Evolutionary conservation across 2,113 vertebrate species (phyloP).

Genomic region (Ammodytes dubius): DNA sequence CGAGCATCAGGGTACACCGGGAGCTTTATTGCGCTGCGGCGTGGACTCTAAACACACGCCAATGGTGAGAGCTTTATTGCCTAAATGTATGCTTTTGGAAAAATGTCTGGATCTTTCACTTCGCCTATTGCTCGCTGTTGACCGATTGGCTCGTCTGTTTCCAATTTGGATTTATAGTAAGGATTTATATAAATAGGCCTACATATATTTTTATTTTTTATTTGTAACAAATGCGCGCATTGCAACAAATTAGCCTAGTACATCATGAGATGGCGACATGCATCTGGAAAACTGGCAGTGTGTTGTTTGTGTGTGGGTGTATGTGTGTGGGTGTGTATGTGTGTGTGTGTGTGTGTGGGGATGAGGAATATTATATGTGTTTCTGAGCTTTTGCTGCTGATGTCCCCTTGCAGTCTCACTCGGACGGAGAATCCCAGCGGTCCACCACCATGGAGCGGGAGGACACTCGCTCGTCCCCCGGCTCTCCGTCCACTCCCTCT

Average conservation of each 20-base stretch:
- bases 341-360: too few species aligned
- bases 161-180: not conserved
- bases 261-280: constrained; percentile 33
- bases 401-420: constrained; percentile 88
- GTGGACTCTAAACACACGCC: constrained; percentile 87
- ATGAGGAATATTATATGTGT: constrained; percentile 8
- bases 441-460: constrained; percentile 94
- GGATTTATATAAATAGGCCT: not conserved
- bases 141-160: not conserved
- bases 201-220: not conserved
- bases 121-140: not conserved
- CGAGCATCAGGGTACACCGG: constrained; percentile 88
- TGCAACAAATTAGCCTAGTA: not conserved
- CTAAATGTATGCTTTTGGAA: constrained; percentile 13
- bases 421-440: constrained; percentile 91
- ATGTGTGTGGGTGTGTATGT: too few species aligned
- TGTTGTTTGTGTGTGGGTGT: too few species aligned
- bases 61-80: constrained; percentile 89
- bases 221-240: not conserved
- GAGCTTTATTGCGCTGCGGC: constrained; percentile 84
- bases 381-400: constrained; percentile 32
- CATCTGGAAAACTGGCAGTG: constrained; percentile 11
- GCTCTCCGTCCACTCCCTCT: constrained; percentile 94
- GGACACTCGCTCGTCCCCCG: constrained; percentile 92
- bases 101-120: constrained; percentile 1